phyloP scores from a whole-genome alignment of 1,140 invertebrate species.

The Cephus cinctus region DNA sequence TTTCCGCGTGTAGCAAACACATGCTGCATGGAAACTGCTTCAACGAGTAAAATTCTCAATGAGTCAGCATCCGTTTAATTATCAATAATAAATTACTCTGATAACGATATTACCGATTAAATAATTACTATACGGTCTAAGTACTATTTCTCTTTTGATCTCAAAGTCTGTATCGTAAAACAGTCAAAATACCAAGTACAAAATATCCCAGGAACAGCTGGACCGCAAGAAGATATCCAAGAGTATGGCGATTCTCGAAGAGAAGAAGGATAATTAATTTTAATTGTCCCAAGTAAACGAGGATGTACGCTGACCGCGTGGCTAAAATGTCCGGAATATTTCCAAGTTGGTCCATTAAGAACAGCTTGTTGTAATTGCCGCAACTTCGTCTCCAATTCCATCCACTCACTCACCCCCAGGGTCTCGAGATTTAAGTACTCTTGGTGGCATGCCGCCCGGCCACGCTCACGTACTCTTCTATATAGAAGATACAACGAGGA shows the following conservation, averaged over 20 bases:
- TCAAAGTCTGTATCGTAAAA: too few species aligned
- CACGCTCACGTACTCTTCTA: slow-evolving; percentile 28
- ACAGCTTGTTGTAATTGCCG: slow-evolving; percentile 34
- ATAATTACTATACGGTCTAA: too few species aligned
- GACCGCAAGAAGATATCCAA: neutral
- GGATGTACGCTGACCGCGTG: slow-evolving; percentile 33
- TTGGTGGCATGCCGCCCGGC: slow-evolving; percentile 24
- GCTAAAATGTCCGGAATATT: slow-evolving; percentile 44
- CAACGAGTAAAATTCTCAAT: too few species aligned
- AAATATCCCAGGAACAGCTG: slow-evolving; percentile 6
- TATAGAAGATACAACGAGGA: too few species aligned
- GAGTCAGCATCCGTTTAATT: too few species aligned
- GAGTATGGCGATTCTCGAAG: neutral
- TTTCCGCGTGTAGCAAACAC: too few species aligned
- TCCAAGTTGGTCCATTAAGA: slow-evolving; percentile 39
- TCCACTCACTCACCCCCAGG: slow-evolving; percentile 25
- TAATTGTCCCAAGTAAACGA: slow-evolving; percentile 39
- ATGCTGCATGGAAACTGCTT: too few species aligned
- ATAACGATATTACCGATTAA: too few species aligned
- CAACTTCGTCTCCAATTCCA: slow-evolving; percentile 1
- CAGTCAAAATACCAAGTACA: too few species aligned
- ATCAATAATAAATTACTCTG: too few species aligned
- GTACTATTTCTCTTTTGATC: too few species aligned
- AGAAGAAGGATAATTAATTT: slow-evolving; percentile 47
- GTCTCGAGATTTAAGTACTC: slow-evolving; percentile 36